Base-by-base conservation (phyloP, 2,113 vertebrate species). In the Ameiurus melas region DNA sequence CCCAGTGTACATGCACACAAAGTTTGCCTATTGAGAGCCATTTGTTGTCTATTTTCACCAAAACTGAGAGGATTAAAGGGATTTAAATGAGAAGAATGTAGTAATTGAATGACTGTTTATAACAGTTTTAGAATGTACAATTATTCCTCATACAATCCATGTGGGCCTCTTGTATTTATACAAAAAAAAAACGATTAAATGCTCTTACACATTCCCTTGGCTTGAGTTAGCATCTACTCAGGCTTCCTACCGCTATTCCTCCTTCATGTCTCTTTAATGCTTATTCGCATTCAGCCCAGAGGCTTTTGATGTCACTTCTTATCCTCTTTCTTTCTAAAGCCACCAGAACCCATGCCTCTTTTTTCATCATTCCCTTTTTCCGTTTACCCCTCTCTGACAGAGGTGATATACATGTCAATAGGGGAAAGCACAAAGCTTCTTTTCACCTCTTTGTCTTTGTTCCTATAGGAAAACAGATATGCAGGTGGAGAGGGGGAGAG, bases 321-420 rank as follows among this genome's bases (percentile, higher is more conserved):
- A 95, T 96, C 95, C 83, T 62, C 12, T 55, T 86, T 86, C 94
- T 94, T 93, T 93, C 92, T 78, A 80, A 60, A 88, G 58, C 71
- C 57, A 78, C 57, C 73, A 80, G 30, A 84, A 55, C 73, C 33
- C 62, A 70, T 68, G 70, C 82, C 64, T 77, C 81, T 84, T 33
- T 70, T 36, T 55, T 91, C 90, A 58, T 87, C 60, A 75, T 39
- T 90, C 90, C 83, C 77, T 86, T 91, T 86, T 81, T 7, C 77
- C 36, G 27, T 90, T 68, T 86, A 30, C 64, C 84, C 75, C 39
- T 43, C 90, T 91, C 91, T 93, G 88, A 93, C 91, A 94, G 93
- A 92, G 93, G 93, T 93, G 90, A 94, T 96, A 95, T 95, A 94
- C 95, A 96, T 96, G 94, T 95, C 96, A 96, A 95, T 94, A 86